Evolutionary conservation across 1,140 invertebrate genomes (phyloP).

Genomic region (Plutomurus gul): DNA sequence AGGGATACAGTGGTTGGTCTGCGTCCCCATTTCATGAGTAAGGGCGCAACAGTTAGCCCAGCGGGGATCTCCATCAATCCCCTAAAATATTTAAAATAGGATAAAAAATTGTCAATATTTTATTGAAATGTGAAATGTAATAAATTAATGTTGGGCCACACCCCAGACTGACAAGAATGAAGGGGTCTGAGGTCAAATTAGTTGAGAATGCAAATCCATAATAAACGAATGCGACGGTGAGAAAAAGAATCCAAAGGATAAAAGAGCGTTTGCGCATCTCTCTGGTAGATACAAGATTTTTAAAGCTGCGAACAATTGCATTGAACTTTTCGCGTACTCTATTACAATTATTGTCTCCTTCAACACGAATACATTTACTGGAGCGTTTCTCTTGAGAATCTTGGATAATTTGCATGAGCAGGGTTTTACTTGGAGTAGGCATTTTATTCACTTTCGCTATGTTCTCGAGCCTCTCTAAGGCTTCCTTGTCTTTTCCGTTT

Average conservation of each 20-base stretch:
- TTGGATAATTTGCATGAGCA: neutral
- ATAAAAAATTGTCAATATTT: neutral
- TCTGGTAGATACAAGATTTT: slow-evolving; percentile 33
- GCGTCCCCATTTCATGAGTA: neutral
- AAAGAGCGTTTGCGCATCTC: slow-evolving; percentile 34
- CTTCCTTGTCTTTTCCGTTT: slow-evolving; percentile 71
- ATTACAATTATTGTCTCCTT: neutral
- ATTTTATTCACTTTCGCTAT: slow-evolving; percentile 65
- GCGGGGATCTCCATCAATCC: slow-evolving; percentile 48
- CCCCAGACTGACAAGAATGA: slow-evolving; percentile 42
- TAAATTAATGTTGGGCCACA: neutral
- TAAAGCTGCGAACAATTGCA: neutral
- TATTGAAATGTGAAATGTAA: neutral
- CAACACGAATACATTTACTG: neutral
- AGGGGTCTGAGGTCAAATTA: slow-evolving; percentile 38
- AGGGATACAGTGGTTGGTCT: neutral
- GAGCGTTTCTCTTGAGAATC: neutral
- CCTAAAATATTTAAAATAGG: neutral
- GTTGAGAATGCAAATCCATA: slow-evolving; percentile 43
- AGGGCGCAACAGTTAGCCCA: neutral
- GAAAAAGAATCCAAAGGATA: slow-evolving; percentile 38
- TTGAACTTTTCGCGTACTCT: neutral
- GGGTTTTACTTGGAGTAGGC: slow-evolving; percentile 35
- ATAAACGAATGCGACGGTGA: slow-evolving; percentile 43
- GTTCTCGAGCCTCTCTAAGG: slow-evolving; percentile 68